phyloP scores from a whole-genome alignment of 2,797 vertebrate genomes.

The Austrolebias charrua region DNA sequence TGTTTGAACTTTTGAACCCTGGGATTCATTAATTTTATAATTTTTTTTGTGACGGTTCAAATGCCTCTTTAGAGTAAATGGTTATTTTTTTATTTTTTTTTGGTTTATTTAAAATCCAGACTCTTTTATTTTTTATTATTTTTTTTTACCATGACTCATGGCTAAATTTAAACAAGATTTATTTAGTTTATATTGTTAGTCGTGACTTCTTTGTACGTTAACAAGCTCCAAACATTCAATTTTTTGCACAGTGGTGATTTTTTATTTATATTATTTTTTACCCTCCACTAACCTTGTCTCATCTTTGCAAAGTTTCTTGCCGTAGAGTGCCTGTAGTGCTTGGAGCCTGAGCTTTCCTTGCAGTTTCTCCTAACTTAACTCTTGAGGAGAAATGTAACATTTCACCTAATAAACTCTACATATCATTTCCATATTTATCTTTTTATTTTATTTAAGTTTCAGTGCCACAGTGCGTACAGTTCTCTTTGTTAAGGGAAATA shows the following conservation, averaged over 20 bases:
- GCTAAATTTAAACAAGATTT: background rate
- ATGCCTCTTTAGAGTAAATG: slow-evolving; percentile 2
- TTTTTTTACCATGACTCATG: no score
- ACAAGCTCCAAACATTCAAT: slow-evolving; percentile 39
- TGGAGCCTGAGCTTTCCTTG: slow-evolving; percentile 60
- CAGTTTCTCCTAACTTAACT: slow-evolving; percentile 23
- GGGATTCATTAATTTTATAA: background rate
- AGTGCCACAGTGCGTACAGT: background rate
- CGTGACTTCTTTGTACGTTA: slow-evolving; percentile 21
- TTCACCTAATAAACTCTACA: slow-evolving; percentile 48
- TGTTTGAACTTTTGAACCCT: no score
- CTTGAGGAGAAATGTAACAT: slow-evolving; percentile 29
- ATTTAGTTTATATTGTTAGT: background rate
- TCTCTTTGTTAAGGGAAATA: background rate
- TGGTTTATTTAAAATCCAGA: slow-evolving; percentile 17
- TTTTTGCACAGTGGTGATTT: slow-evolving; percentile 62
- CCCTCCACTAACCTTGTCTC: background rate
- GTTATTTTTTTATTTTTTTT: no score
- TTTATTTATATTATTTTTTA: slow-evolving; percentile 10
- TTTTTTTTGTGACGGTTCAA: slow-evolving; percentile 4
- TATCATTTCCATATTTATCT: slow-evolving; percentile 37
- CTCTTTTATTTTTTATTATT: background rate
- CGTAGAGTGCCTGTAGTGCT: slow-evolving; percentile 76
- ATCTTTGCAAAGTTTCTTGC: slow-evolving; percentile 38
- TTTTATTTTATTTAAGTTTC: slow-evolving; percentile 24